These are phyloP conservation scores for Mallotus villosus DNA, from an alignment of 2,797 vertebrate genomes.

Conservation along the genomic window DNA sequence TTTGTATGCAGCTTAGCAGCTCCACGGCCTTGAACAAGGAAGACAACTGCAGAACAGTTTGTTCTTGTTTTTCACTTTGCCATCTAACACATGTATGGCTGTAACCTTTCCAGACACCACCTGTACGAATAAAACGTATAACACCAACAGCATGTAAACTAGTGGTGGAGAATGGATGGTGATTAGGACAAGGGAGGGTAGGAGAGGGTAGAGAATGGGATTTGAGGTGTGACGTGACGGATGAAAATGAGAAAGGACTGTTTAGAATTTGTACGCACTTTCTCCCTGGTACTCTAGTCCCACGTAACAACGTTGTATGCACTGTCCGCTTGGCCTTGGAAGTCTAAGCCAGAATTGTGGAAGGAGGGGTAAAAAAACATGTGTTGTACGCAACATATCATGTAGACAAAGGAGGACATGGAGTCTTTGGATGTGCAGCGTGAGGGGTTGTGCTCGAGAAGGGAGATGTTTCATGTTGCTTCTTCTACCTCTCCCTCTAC, in stretches of 20 bases:
- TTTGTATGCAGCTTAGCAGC: neutral
- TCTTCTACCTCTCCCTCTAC: constrained; percentile 30
- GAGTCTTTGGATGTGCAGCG: neutral
- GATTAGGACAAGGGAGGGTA: neutral
- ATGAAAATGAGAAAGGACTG: neutral
- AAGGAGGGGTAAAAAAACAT: neutral
- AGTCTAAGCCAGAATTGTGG: neutral
- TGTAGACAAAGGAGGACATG: neutral
- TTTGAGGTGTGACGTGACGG: neutral
- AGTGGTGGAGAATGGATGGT: neutral
- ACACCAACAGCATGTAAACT: neutral
- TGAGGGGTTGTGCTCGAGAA: neutral
- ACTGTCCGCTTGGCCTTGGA: neutral
- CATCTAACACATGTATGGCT: neutral
- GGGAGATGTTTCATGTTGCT: no score
- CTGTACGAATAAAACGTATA: neutral
- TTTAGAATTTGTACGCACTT: neutral
- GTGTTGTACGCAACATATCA: neutral
- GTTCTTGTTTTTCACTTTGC: neutral
- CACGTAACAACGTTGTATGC: no score
- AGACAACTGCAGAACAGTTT: no score
- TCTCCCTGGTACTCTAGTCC: no score
- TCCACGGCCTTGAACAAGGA: no score
- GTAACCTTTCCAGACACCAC: neutral
- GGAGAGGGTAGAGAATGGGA: neutral